Evolutionary conservation across 2,888 invertebrate genomes (phyloP).

Genomic region (Pogonocherus hispidulus): DNA sequence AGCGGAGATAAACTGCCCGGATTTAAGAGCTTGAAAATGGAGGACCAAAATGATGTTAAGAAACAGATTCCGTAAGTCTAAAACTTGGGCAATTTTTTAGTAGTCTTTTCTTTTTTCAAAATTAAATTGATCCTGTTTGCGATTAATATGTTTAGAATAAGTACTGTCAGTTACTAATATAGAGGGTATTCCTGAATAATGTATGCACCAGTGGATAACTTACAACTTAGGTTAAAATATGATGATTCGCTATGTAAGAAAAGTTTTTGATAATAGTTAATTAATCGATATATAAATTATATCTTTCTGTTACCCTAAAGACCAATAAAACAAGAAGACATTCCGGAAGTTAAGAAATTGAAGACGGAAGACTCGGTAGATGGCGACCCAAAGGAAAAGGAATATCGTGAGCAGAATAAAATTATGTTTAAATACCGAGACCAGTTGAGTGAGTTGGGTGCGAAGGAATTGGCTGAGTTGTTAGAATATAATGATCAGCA

Average conservation of each 20-base stretch:
- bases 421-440: slow-evolving; percentile 79
- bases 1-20: slow-evolving; percentile 84
- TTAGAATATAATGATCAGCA: slow-evolving; percentile 82
- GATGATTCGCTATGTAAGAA: too few relatives aligned
- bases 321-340: slow-evolving; percentile 71
- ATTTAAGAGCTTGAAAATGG: slow-evolving; percentile 76
- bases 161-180: too few relatives aligned
- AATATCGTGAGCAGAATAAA: slow-evolving; percentile 81
- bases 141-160: too few relatives aligned
- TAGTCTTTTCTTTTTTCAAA: too few relatives aligned
- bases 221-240: too few relatives aligned
- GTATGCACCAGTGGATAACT: too few relatives aligned
- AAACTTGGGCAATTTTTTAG: too few relatives aligned
- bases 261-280: too few relatives aligned
- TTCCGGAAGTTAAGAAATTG: slow-evolving; percentile 77
- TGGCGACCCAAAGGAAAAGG: slow-evolving; percentile 71
- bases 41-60: slow-evolving; percentile 79
- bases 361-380: slow-evolving; percentile 75
- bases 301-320: too few relatives aligned
- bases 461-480: slow-evolving; percentile 74
- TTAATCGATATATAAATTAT: too few relatives aligned
- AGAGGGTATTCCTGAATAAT: too few relatives aligned
- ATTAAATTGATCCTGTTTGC: too few relatives aligned
- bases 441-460: slow-evolving; percentile 73
- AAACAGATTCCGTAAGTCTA: slow-evolving; percentile 76